Evolutionary conservation across 2,113 vertebrate genomes (phyloP).

Genomic region (Budorcas taxicolor): DNA sequence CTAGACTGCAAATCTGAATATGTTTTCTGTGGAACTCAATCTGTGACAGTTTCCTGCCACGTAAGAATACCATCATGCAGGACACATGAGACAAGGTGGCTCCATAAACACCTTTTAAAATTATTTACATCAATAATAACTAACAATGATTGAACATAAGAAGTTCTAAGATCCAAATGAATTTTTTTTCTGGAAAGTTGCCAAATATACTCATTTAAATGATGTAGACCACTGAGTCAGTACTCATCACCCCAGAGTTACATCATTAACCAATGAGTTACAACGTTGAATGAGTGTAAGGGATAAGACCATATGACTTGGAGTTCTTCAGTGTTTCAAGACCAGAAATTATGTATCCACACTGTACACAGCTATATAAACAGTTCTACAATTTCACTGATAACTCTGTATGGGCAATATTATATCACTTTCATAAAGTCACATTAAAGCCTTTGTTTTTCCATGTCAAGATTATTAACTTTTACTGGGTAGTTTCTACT

Average conservation of each 20-base stretch:
- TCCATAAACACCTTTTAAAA: neutral
- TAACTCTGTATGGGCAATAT: neutral
- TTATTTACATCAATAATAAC: neutral
- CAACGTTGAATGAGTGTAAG: neutral
- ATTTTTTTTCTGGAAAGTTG: neutral
- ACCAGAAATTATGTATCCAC: neutral
- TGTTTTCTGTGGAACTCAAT: neutral
- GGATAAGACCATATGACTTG: neutral
- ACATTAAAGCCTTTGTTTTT: conserved; percentile 14
- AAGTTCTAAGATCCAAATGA: neutral
- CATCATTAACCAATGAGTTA: neutral
- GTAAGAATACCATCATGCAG: neutral
- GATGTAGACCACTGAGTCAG: neutral
- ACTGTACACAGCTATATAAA: neutral
- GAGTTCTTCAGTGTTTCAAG: neutral
- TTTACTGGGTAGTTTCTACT: neutral
- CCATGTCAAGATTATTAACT: conserved; percentile 5
- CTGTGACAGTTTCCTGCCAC: neutral
- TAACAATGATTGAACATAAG: neutral
- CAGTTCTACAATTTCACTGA: neutral
- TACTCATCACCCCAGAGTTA: neutral
- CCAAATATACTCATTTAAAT: neutral
- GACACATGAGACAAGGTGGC: neutral
- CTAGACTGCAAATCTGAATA: neutral
- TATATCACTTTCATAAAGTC: neutral